Percentiles rank a stretch among this genome's conserved stretches.
Conservation (phyloP, 2,113 vertebrate genomes). For the Ellobius talpinus region DNA sequence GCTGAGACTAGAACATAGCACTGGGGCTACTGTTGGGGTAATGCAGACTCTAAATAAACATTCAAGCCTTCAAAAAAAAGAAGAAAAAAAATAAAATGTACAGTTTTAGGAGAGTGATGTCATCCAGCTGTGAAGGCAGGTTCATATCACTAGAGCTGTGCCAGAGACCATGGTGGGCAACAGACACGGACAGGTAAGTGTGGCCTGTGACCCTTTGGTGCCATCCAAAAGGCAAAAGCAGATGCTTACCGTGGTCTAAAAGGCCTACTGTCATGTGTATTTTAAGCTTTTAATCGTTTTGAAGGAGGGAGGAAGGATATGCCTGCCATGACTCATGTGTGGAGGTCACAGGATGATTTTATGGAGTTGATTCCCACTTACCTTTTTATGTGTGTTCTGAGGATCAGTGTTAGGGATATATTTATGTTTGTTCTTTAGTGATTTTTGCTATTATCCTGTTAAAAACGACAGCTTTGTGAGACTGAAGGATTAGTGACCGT, state of each 20-base stretch:
- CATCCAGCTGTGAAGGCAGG: too few relatives aligned
- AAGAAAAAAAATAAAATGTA: background rate
- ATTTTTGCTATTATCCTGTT: background rate
- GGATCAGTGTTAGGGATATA: too few relatives aligned
- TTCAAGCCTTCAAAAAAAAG: slow-evolving; percentile 80
- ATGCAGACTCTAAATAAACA: slow-evolving; percentile 90
- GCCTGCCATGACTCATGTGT: background rate
- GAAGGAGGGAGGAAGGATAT: background rate
- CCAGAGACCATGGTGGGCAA: background rate
- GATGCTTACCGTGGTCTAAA: background rate
- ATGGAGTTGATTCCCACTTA: background rate
- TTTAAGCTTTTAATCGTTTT: background rate
- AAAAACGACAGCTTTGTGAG: slow-evolving; percentile 12
- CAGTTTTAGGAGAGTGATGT: background rate
- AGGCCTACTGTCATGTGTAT: background rate
- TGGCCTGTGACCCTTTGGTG: background rate
- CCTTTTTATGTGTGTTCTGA: background rate
- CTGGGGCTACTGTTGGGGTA: slow-evolving; percentile 86
- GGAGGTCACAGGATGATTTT: background rate
- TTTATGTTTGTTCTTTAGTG: background rate
- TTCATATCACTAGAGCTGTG: background rate
- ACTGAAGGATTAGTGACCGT: background rate
- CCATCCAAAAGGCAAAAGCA: background rate
- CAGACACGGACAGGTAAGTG: background rate
- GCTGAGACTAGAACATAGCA: slow-evolving; percentile 84